Conservation (phyloP, 2,888 invertebrate species). For the Adelphocoris suturalis region DNA sequence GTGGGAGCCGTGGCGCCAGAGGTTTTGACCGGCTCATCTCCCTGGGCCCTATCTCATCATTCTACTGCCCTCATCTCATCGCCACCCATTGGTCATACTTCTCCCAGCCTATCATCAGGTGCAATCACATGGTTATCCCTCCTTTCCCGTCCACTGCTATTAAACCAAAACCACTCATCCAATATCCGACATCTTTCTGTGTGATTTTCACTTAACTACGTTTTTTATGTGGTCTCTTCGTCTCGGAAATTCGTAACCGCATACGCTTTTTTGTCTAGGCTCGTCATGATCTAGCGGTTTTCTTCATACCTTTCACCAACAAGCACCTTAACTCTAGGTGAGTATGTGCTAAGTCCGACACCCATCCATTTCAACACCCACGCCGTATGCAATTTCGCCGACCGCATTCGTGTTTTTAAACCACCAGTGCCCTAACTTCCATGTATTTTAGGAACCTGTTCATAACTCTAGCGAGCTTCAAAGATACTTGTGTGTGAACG, state of each 20-base stretch:
- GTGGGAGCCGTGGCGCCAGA: conserved; percentile 64
- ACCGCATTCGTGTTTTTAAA: not conserved
- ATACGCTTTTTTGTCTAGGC: not conserved
- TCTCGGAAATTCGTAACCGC: conserved; percentile 49
- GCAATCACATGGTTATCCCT: conserved; percentile 66
- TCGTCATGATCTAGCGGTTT: conserved; percentile 46
- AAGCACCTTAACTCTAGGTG: not conserved
- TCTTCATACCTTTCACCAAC: not conserved
- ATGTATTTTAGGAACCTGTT: not conserved
- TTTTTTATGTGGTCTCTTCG: conserved; percentile 54
- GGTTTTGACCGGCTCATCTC: conserved; percentile 55
- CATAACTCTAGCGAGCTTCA: not conserved
- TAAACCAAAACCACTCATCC: conserved; percentile 64
- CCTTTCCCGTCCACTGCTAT: conserved; percentile 53
- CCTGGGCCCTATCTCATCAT: conserved; percentile 58
- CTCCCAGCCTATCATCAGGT: conserved; percentile 62
- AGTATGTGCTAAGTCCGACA: not conserved
- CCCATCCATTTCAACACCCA: conserved; percentile 33
- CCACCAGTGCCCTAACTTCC: not conserved
- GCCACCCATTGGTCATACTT: conserved; percentile 65
- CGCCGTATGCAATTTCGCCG: not conserved
- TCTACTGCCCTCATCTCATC: conserved; percentile 53
- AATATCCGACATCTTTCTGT: conserved; percentile 56
- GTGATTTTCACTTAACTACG: conserved; percentile 68
- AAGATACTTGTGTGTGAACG: too few relatives aligned